Base-by-base conservation (phyloP, 2,113 vertebrate species). In the Xiphophorus hellerii region DNA sequence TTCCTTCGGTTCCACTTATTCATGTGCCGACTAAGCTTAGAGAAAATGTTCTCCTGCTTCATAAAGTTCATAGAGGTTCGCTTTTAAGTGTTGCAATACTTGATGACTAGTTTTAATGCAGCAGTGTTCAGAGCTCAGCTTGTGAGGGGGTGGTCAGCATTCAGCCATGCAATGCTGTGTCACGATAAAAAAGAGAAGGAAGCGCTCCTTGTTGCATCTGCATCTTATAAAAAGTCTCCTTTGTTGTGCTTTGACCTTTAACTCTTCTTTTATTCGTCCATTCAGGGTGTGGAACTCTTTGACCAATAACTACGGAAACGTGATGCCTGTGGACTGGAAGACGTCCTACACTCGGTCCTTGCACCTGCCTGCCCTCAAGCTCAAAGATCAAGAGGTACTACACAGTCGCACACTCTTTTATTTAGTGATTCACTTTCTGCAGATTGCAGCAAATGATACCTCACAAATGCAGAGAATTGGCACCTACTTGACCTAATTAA, bases 301-400 rank as follows among this genome's bases (percentile, higher is more conserved):
- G 90, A 99, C 97, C 0, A 97, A 98, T 90, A 99, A 99, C 90
- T 99, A 96, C 22, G 98, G 98, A 76, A 97, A 99, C 0, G 97
- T 98, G 81, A 98, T 99, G 97, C 96, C 98, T 4, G 96, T 99
- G 75, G 97, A 99, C 92, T 99, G 98, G 98, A 99, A 97, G 76
- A 97, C 96, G 4, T 99, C 98, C 30, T 96, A 97, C 79, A 97
- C 96, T 14, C 96, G 98, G 84, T 93, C 96, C 74, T 94, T 99
- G 33, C 97, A 98, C 82, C 93, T 99, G 88, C 96, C 97, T 66
- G 96, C 96, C 1, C 94, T 99, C 70, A 98, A 99, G 91, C 96
- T 99, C 77, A 92, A 92, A 17, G 94, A 96, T 72, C 96, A 95
- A 48, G 94, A 92, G 93, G 98, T 98, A 93, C 92, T 86, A 85